These are phyloP conservation scores for Trimorus sp. DNA, from an alignment of 2,888 invertebrate species.

Conservation along the genomic window DNA sequence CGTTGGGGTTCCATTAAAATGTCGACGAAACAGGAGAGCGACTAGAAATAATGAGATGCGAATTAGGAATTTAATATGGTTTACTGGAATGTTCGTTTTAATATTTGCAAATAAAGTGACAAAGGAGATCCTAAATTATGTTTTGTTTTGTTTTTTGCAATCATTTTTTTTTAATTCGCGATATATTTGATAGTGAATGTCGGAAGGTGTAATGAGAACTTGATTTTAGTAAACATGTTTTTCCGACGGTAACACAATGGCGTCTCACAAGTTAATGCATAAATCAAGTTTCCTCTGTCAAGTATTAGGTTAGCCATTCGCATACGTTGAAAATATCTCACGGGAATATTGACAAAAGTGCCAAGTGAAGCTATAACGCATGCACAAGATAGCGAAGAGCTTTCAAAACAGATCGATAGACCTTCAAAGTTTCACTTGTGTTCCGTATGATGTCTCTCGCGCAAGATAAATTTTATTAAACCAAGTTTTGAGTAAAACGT, in stretches of 20 bases:
- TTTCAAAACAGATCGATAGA: slow-evolving; percentile 57
- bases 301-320: slow-evolving; percentile 45
- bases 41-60: too few relatives aligned
- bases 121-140: too few relatives aligned
- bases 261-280: slow-evolving; percentile 18
- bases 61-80: too few relatives aligned
- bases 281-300: slow-evolving; percentile 40
- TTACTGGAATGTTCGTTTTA: too few relatives aligned
- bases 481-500: not conserved
- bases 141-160: too few relatives aligned
- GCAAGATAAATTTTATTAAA: slow-evolving; percentile 32
- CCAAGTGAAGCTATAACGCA: slow-evolving; percentile 46
- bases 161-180: too few relatives aligned
- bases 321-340: slow-evolving; percentile 44
- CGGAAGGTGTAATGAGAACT: too few relatives aligned
- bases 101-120: too few relatives aligned
- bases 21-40: too few relatives aligned
- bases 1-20: too few relatives aligned
- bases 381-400: slow-evolving; percentile 38
- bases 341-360: slow-evolving; percentile 56
- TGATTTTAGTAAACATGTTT: too few relatives aligned
- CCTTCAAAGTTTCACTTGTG: slow-evolving; percentile 36
- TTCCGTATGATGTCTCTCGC: slow-evolving; percentile 18
- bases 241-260: not conserved
- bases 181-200: too few relatives aligned